Evolutionary conservation across 2,113 vertebrate genomes (phyloP).

Genomic region (Nesoenas mayeri): DNA sequence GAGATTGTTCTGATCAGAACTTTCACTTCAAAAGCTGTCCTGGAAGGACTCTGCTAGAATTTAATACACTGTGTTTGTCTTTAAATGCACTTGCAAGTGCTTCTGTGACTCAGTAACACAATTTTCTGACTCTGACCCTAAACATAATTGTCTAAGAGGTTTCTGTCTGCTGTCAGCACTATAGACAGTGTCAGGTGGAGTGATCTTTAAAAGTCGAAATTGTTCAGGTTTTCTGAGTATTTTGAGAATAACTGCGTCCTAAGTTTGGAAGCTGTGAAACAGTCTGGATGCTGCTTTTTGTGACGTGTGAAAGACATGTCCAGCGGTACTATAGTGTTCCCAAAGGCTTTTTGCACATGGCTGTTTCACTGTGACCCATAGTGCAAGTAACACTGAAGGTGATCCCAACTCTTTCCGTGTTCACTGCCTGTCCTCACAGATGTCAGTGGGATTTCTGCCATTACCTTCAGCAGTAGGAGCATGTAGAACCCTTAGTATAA

Average conservation of each 20-base stretch:
- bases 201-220: background rate
- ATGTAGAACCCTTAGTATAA: background rate
- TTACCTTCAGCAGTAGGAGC: background rate
- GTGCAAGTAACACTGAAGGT: background rate
- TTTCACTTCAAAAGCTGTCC: background rate
- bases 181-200: background rate
- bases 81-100: background rate
- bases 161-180: conserved; percentile 8
- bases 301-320: background rate
- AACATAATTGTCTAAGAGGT: background rate
- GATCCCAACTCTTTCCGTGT: background rate
- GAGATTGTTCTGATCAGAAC: background rate
- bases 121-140: background rate
- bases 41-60: background rate
- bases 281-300: background rate
- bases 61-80: background rate
- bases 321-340: background rate
- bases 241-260: background rate
- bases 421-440: background rate
- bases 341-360: background rate
- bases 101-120: background rate
- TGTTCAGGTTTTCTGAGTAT: background rate
- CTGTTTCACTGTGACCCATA: background rate
- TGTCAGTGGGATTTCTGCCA: background rate
- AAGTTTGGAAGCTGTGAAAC: background rate